Evolutionary conservation across 2,888 invertebrate species (phyloP).

Genomic region (Sclerodermus sp.): DNA sequence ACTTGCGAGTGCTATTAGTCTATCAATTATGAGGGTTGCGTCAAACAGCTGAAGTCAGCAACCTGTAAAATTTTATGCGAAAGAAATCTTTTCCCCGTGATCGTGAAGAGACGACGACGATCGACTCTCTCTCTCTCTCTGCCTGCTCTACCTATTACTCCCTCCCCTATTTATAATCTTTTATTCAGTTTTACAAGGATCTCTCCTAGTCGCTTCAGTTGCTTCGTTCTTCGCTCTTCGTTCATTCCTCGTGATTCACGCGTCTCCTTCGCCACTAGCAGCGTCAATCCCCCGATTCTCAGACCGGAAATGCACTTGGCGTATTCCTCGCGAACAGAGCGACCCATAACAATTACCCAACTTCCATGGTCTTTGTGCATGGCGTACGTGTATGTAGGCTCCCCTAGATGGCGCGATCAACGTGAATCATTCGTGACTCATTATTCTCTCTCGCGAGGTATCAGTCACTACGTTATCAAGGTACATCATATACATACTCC

Average conservation of each 20-base stretch:
- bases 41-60: not conserved
- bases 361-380: too few relatives aligned
- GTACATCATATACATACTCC: too few relatives aligned
- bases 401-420: not conserved
- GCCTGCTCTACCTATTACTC: not conserved
- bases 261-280: too few relatives aligned
- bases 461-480: too few relatives aligned
- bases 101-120: not conserved
- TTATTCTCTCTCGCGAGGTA: not conserved
- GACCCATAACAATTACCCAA: conserved; percentile 13
- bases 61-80: not conserved
- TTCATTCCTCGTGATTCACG: too few relatives aligned
- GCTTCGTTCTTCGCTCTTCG: too few relatives aligned
- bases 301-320: not conserved
- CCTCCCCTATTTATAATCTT: not conserved
- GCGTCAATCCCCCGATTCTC: not conserved
- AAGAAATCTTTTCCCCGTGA: too few relatives aligned
- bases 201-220: too few relatives aligned
- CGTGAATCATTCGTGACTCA: conserved; percentile 25
- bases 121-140: not conserved
- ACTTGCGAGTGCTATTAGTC: conserved; percentile 1
- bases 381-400: too few relatives aligned
- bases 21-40: not conserved
- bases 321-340: conserved; percentile 8
- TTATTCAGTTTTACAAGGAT: too few relatives aligned